Evolutionary conservation across 1,140 invertebrate species (phyloP).

Genomic region (Lerema accius): DNA sequence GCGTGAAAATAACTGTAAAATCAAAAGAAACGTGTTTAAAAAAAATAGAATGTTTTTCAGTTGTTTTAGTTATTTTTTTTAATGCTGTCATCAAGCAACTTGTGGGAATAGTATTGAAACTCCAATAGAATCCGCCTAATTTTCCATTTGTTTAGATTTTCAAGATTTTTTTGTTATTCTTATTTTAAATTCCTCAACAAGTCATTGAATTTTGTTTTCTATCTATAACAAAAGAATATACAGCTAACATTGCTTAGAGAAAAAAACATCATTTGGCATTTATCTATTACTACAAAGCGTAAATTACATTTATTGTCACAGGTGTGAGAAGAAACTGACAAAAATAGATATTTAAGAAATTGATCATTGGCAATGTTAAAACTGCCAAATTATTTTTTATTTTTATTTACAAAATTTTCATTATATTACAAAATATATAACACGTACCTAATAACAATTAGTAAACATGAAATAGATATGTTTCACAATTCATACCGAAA

Average conservation of each 20-base stretch:
- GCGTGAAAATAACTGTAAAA: slow-evolving; percentile 13
- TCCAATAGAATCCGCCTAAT: slow-evolving; percentile 27
- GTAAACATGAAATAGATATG: slow-evolving; percentile 75
- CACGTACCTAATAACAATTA: slow-evolving; percentile 65
- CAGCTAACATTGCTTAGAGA: not conserved
- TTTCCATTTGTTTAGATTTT: not conserved
- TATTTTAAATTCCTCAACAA: not conserved
- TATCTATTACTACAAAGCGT: slow-evolving; percentile 39
- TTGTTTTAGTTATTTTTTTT: too few relatives aligned
- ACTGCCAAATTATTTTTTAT: slow-evolving; percentile 39
- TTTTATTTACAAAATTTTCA: slow-evolving; percentile 65
- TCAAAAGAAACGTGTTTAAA: too few relatives aligned
- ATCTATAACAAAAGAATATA: not conserved
- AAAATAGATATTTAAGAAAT: slow-evolving; percentile 58
- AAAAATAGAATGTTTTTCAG: too few relatives aligned
- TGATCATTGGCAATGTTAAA: slow-evolving; percentile 48
- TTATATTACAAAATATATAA: slow-evolving; percentile 54
- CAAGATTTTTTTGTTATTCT: not conserved
- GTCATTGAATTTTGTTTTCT: not conserved
- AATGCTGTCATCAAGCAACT: too few relatives aligned
- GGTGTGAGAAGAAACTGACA: slow-evolving; percentile 68
- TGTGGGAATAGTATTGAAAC: slow-evolving; percentile 56
- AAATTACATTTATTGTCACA: slow-evolving; percentile 81
- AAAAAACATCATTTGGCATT: not conserved
- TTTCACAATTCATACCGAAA: slow-evolving; percentile 56